Base-by-base conservation (phyloP, 2,797 vertebrate species). In the Arrhamphus sclerolepis region DNA sequence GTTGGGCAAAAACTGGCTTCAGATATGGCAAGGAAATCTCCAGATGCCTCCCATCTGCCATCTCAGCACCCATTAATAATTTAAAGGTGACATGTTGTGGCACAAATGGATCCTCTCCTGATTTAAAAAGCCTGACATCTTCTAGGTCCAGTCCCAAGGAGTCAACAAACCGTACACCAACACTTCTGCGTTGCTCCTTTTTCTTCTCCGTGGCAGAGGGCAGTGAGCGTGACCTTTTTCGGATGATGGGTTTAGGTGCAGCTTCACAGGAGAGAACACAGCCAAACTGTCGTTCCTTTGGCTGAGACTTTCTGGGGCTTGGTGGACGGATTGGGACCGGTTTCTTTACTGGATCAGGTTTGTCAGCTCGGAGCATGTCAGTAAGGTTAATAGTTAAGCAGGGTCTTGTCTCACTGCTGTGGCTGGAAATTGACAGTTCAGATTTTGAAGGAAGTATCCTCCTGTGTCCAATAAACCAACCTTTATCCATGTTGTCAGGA, bases 1-100 rank as follows among this genome's bases (percentile, higher is more conserved):
- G 95, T 31, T 90, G 86, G 7, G 77, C 54, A 86, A 98, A 99
- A 71, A 94, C 90, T 0, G 96, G 95, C 66, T 96, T 94, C 73
- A 96, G 66, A 66, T 94, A 93, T 1, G 91, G 92, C 59, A 98
- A 83, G 8, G 93, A 94, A 70, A 96, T 95, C 66, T 93, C 93
- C 90, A 95, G 67, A 56, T 89, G 86, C 49, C 77, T 89, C 41
- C 86, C 91, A 75, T 92, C 92, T 75, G 95, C 90, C 50, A 97
- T 88, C 74, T 98, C 97, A 0, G 97, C 92, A 70, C 90, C 93
- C 89, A 97, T 95, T 64, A 95, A 86, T 1, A 98, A 89, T 34
- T 93, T 89, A 51, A 95, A 96, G 51, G 96, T 92, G 46, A 99
- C 97, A 11, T 99, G 97, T 50, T 97, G 87, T 1, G 98, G 97